Evolutionary conservation across 2,797 vertebrate genomes (phyloP).

Genomic region (Brachymystax lenok): DNA sequence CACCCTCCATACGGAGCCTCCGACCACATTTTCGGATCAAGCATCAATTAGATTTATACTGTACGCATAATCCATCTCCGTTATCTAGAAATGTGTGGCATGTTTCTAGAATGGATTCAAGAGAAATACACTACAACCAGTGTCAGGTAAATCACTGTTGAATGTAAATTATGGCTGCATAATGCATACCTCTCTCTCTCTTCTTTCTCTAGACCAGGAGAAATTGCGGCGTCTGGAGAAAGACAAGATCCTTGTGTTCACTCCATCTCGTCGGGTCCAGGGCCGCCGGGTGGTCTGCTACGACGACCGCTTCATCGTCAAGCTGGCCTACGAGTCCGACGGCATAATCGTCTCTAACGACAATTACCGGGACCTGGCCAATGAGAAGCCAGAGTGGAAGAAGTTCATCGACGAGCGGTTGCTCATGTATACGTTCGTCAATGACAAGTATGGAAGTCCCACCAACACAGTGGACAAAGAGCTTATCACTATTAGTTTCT

Average conservation of each 20-base stretch:
- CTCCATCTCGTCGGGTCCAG: slow-evolving; percentile 93
- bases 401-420: slow-evolving; percentile 96
- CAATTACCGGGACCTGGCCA: slow-evolving; percentile 96
- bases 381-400: slow-evolving; percentile 98
- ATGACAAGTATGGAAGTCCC: slow-evolving; percentile 91
- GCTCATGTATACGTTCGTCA: slow-evolving; percentile 98
- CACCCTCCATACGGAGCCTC: too few species aligned
- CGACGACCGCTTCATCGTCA: slow-evolving; percentile 96
- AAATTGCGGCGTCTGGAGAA: slow-evolving; percentile 91
- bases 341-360: slow-evolving; percentile 98
- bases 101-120: too few species aligned
- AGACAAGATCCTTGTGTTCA: slow-evolving; percentile 96
- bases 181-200: too few species aligned
- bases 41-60: too few species aligned
- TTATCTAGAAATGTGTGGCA: too few species aligned
- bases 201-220: slow-evolving; percentile 85
- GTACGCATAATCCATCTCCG: too few species aligned
- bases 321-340: slow-evolving; percentile 93
- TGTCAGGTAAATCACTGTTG: too few species aligned
- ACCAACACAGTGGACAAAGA: background rate
- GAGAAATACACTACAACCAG: too few species aligned
- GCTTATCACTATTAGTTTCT: background rate
- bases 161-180: too few species aligned
- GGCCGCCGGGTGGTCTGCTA: slow-evolving; percentile 96
- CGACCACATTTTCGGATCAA: too few species aligned